Conservation (phyloP, 35 echinoderm and acorn worm species). For the Nesometra sesokonis region DNA sequence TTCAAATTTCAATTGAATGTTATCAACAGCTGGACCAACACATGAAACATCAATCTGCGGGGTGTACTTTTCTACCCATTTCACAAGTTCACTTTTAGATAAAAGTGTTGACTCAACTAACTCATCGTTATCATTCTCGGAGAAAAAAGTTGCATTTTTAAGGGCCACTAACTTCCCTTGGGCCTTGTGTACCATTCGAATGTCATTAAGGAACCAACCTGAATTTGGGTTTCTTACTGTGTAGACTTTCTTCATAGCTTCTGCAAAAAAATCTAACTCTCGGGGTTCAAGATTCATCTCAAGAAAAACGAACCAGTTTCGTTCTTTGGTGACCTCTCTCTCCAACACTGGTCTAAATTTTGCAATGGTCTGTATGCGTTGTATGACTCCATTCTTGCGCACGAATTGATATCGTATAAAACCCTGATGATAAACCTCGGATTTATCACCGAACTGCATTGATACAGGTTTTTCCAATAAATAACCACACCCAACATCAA, state of each 20-base stretch:
- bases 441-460: constrained; percentile 43
- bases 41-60: neutral
- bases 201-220: neutral
- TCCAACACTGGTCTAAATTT: neutral
- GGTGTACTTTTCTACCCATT: neutral
- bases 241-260: neutral
- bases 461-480: constrained; percentile 42
- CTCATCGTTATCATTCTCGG: neutral
- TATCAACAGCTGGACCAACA: neutral
- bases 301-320: constrained; percentile 1
- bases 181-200: neutral
- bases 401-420: constrained; percentile 47
- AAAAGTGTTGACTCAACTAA: neutral
- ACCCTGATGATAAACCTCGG: constrained; percentile 18
- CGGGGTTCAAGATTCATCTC: neutral
- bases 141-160: neutral
- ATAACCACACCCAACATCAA: constrained; percentile 58
- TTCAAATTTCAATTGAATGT: neutral
- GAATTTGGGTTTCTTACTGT: neutral
- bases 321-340: neutral
- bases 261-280: constrained; percentile 4
- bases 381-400: constrained; percentile 15
- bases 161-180: neutral
- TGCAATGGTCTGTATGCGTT: neutral
- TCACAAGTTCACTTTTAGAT: neutral